These are phyloP conservation scores for Callosobruchus maculatus DNA, from an alignment of 2,888 invertebrate genomes.

Conservation along the genomic window DNA sequence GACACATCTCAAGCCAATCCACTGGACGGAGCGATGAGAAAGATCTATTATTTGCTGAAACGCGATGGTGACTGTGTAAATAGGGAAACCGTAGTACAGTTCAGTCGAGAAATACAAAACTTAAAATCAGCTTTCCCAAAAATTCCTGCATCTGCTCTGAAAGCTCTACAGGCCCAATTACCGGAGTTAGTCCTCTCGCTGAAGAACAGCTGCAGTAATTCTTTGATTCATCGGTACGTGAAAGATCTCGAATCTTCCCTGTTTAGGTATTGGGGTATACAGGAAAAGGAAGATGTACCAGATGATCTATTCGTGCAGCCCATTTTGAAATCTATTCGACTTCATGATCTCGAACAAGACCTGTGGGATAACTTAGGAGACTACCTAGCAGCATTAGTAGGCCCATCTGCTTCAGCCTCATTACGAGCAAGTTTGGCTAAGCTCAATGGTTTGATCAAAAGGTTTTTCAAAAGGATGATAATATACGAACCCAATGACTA, in stretches of 20 bases:
- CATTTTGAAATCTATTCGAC: background rate
- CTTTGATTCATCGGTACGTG: background rate
- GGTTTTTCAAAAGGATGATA: background rate
- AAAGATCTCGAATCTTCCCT: background rate
- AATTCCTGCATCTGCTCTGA: background rate
- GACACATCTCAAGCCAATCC: background rate
- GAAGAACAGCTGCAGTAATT: background rate
- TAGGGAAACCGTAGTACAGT: background rate
- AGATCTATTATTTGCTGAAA: background rate
- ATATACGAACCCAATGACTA: background rate
- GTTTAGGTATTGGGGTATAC: background rate
- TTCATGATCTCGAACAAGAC: background rate
- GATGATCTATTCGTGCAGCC: background rate
- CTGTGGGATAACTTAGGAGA: background rate
- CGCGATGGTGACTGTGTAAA: background rate
- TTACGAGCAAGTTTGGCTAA: background rate
- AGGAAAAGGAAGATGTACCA: background rate
- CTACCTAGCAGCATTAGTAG: background rate
- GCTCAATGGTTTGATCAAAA: background rate
- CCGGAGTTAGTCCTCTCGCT: background rate
- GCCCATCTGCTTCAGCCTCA: background rate
- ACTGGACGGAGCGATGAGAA: background rate
- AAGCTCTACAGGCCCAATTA: background rate
- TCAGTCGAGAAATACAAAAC: background rate
- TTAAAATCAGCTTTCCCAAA: background rate